These are phyloP conservation scores for Acyrthosiphon pisum DNA, from an alignment of 1,140 invertebrate genomes.

Conservation along the genomic window DNA sequence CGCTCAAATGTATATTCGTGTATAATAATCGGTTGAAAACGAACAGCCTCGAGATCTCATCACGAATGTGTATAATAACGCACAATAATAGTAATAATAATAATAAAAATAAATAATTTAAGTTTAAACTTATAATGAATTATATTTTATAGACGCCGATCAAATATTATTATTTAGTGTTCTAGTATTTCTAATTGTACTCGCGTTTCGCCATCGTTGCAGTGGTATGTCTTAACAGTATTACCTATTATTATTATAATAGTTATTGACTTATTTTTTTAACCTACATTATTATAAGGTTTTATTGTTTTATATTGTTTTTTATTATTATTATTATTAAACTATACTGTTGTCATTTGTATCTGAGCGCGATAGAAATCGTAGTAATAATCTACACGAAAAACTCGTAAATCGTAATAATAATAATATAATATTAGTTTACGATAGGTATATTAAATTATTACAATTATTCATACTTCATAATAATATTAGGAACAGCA, in stretches of 20 bases:
- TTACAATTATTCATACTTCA: background rate
- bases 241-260: background rate
- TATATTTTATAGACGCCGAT: background rate
- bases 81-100: background rate
- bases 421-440: background rate
- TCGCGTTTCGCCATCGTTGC: background rate
- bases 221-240: background rate
- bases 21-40: background rate
- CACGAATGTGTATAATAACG: background rate
- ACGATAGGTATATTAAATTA: background rate
- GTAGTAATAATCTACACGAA: background rate
- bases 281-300: background rate
- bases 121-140: background rate
- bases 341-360: background rate
- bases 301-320: background rate
- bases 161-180: background rate
- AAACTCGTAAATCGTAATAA: background rate
- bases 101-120: background rate
- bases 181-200: background rate
- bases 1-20: background rate
- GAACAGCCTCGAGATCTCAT: background rate
- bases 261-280: background rate
- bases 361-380: background rate
- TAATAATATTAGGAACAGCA: background rate
- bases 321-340: background rate